Percentiles rank a stretch among this genome's conserved stretches.
Conservation (phyloP, 2,888 invertebrate genomes). For the Rhagonycha lutea region DNA sequence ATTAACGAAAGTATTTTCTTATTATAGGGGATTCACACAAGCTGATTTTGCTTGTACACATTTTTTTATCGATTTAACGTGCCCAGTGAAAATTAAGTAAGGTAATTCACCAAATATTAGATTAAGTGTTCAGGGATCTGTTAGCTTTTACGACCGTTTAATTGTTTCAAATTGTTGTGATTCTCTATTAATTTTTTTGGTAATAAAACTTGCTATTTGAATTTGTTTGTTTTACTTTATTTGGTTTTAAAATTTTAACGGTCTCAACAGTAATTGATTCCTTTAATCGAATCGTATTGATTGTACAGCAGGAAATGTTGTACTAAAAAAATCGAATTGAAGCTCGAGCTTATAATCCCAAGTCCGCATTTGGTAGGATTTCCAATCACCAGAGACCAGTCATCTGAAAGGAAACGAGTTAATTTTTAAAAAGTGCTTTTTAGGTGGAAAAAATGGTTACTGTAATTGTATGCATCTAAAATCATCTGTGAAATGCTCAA, state of each 20-base stretch:
- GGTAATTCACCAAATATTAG: not conserved
- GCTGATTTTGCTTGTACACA: not conserved
- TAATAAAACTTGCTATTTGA: not conserved
- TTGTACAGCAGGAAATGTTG: constrained; percentile 93
- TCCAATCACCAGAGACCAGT: constrained; percentile 95
- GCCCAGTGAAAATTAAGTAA: not conserved
- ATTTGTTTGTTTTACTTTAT: not conserved
- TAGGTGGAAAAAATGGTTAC: constrained; percentile 52
- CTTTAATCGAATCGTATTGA: not conserved
- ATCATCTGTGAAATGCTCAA: constrained; percentile 97
- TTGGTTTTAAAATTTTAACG: no score
- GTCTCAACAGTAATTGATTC: not conserved
- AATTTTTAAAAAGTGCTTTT: not conserved
- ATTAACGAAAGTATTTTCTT: not conserved
- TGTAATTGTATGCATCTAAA: constrained; percentile 88
- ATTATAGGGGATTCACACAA: not conserved
- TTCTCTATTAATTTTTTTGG: not conserved
- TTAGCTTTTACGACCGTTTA: not conserved
- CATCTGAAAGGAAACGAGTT: constrained; percentile 68
- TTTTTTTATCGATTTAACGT: not conserved
- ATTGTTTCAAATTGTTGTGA: not conserved
- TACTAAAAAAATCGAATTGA: constrained; percentile 94
- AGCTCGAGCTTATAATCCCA: constrained; percentile 90
- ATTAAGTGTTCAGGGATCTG: not conserved
- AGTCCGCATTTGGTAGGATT: constrained; percentile 97